A percentile compares a stretch with the other conserved stretches of the same genome.
Evolutionary conservation across 2,888 invertebrate species (phyloP).

Genomic region (Mesorhabditis spiculigera): DNA sequence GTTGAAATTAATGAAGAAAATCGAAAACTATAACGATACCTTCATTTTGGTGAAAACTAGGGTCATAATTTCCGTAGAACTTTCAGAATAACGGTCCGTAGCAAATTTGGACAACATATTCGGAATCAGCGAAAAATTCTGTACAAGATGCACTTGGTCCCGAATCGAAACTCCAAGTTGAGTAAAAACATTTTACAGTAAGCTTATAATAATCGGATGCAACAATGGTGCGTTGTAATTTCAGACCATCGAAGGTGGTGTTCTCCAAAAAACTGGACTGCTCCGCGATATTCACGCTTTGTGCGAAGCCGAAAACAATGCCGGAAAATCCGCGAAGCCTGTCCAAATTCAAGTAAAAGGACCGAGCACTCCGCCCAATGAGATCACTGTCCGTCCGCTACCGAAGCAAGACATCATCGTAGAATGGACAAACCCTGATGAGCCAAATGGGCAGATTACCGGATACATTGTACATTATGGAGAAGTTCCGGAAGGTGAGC

Average conservation of each 20-base stretch:
- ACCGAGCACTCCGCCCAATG: constrained; percentile 56
- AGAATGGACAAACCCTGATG: constrained; percentile 57
- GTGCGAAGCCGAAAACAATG: constrained; percentile 54
- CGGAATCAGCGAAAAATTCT: too few relatives aligned
- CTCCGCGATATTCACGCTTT: constrained; percentile 46
- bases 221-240: not conserved
- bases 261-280: constrained; percentile 27
- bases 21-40: too few relatives aligned
- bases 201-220: not conserved
- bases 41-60: too few relatives aligned
- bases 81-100: too few relatives aligned
- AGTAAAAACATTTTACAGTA: too few relatives aligned
- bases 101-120: too few relatives aligned
- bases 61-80: too few relatives aligned
- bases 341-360: constrained; percentile 45
- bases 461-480: constrained; percentile 53
- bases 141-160: too few relatives aligned
- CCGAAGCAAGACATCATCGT: constrained; percentile 51
- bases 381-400: constrained; percentile 50
- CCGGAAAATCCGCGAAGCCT: constrained; percentile 46
- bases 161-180: too few relatives aligned
- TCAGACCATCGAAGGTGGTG: constrained; percentile 15
- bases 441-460: constrained; percentile 52
- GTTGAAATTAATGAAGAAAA: too few relatives aligned
- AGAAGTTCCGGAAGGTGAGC: constrained; percentile 44